Evolutionary conservation across 2,797 vertebrate genomes (phyloP), one percentile per base, ranked within the genome.

Genomic region (Lateolabrax maculatus): DNA sequence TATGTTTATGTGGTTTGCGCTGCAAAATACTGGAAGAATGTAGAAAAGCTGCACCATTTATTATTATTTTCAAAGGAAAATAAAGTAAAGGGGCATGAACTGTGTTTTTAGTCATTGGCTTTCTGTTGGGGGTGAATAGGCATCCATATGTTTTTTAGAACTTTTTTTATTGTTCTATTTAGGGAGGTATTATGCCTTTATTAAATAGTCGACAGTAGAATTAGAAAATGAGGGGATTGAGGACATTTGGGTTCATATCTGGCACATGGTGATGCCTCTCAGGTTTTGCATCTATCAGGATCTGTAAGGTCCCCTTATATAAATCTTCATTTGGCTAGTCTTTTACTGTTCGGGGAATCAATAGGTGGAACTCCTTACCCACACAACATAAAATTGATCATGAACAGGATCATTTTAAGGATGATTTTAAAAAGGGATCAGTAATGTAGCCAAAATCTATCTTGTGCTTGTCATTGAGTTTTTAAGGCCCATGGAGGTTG

Each of bases 1-100:
- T 11, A 49, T 27, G 13, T 43, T 48, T 57, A 51, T 76, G 52
- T 73, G 48, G 56, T 39, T 58, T 64, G 37, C 27, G 52, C 51
- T 53, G 48, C 61, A 48, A 44, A 80, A 49, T 29, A 31, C 58
- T 53, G 19, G 16, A 58, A 10, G 18, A 39, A 21, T 39, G 31
- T 0, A 31, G 70, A 65, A 29, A n/a, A 60, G 27, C 29, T 44
- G 11, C 25, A 3, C 12, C 27, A 34, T 37, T 65, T 60, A 25
- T 5, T 8, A 58, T n/a, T 3, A 46, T 64, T 27, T 52, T 44
- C 21, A 57, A 18, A 36, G n/a, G n/a, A 44, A 21, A 82, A 27
- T 46, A 21, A 27, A 34, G 2, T 57, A 4, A 61, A 39, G 2
- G 0, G 23, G 1, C 3, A 43, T 0, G n/a, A 1, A 27, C 34